Conservation (phyloP, 2,797 vertebrate genomes). For the Liasis olivaceus region DNA sequence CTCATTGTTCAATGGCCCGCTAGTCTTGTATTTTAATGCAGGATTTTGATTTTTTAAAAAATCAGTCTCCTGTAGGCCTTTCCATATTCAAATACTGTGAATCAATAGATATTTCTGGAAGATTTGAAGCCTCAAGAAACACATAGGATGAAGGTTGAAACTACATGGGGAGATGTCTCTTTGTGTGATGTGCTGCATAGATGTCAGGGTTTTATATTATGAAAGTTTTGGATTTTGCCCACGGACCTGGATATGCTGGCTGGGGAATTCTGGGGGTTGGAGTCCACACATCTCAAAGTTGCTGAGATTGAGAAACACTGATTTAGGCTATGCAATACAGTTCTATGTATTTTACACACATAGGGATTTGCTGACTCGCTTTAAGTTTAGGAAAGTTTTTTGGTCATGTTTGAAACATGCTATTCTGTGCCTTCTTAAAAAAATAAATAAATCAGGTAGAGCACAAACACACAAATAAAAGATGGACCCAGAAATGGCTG, state of each 20-base stretch:
- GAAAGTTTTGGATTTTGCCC: background rate
- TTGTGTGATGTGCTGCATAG: background rate
- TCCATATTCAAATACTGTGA: background rate
- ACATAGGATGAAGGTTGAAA: background rate
- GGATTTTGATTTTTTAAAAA: background rate
- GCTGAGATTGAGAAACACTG: background rate
- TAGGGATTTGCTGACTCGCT: background rate
- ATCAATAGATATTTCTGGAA: background rate
- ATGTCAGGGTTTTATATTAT: background rate
- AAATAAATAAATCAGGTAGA: background rate
- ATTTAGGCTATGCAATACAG: background rate
- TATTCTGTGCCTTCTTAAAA: background rate
- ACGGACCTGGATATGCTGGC: too few species aligned
- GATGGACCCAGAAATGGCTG: background rate
- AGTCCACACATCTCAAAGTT: background rate
- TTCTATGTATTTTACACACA: background rate
- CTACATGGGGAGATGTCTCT: background rate
- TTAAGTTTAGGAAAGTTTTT: background rate
- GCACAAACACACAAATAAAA: background rate
- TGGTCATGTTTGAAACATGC: background rate
- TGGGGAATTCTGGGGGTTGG: background rate
- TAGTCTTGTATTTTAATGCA: conserved; percentile 16
- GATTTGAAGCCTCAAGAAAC: background rate
- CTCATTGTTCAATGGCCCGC: background rate
- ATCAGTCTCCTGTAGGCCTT: background rate